Conservation (phyloP, 1,140 invertebrate species). For the Drosophila tristis region DNA sequence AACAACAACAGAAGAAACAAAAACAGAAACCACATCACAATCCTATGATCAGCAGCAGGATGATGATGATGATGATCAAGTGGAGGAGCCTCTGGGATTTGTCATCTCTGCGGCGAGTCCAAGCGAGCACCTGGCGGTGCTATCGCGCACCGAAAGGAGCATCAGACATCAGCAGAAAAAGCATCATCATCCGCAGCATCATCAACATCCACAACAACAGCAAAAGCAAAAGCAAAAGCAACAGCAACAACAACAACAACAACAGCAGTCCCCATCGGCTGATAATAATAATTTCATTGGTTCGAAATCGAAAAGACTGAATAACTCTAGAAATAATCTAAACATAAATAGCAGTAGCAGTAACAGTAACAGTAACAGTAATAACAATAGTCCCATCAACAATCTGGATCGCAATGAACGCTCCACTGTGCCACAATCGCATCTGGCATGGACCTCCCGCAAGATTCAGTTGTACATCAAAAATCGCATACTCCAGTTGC, state of each 20-base stretch:
- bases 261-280: constrained; percentile 36
- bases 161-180: constrained; percentile 59
- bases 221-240: constrained; percentile 37
- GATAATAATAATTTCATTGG: constrained; percentile 73
- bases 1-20: constrained; percentile 38
- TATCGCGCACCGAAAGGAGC: constrained; percentile 82
- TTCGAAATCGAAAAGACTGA: constrained; percentile 84
- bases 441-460: constrained; percentile 88
- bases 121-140: constrained; percentile 62
- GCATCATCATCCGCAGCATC: constrained; percentile 36
- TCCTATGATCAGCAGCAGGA: constrained; percentile 18
- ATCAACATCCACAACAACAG: constrained; percentile 28
- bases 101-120: constrained; percentile 52
- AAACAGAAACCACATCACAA: constrained; percentile 33
- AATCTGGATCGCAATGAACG: constrained; percentile 86
- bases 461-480: constrained; percentile 93
- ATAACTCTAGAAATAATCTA: constrained; percentile 82
- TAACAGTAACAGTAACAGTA: constrained; percentile 40
- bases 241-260: constrained; percentile 36
- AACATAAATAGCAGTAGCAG: constrained; percentile 71
- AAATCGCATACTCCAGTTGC: constrained; percentile 90
- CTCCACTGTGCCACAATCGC: constrained; percentile 85
- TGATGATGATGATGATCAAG: constrained; percentile 26
- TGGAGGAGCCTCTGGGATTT: constrained; percentile 55
- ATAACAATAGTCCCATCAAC: constrained; percentile 49